Base-by-base conservation (phyloP, 2,113 vertebrate genomes). In the Chascanopsetta lugubris region DNA sequence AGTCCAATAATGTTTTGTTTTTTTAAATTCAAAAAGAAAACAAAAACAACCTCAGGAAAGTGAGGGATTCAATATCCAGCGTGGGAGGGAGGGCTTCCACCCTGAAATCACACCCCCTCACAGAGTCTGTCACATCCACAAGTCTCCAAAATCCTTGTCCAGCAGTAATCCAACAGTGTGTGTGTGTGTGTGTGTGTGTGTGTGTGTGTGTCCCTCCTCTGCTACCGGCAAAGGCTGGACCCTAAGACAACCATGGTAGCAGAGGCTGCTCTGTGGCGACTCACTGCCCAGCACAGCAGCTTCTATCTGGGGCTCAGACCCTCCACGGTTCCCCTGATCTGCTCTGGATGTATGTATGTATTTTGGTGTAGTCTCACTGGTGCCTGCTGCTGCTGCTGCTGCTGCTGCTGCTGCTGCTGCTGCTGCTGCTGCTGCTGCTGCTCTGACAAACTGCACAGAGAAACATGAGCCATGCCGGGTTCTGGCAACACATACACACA, bases 401-500 rank as follows among this genome's bases (percentile, higher is more conserved):
- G n/a, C n/a, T n/a, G n/a, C n/a, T n/a, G n/a, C n/a, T n/a, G n/a
- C n/a, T n/a, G n/a, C n/a, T n/a, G n/a, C n/a, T n/a, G n/a, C n/a
- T n/a, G n/a, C n/a, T n/a, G n/a, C n/a, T n/a, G n/a, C n/a, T n/a
- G n/a, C n/a, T n/a, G n/a, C n/a, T n/a, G n/a, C n/a, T n/a, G 87
- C 85, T 91, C 87, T 91, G 91, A 89, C 90, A 94, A 88, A 86
- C 93, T 89, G 83, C 74, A 83, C 84, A 88, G 84, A 90, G 95
- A 96, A 95, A 96, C 90, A 95, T 92, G 92, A 94, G 92, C 94
- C 95, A 88, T 81, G 90, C 81, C 79, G 77, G 92, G 90, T 86
- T 92, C 91, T 91, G 89, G 92, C 92, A 93, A 91, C 72, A 36
- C 61, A 79, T 68, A 61, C 61, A 60, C 68, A 21, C 13, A 90